Evolutionary conservation across 2,888 invertebrate species (phyloP).

Genomic region (Rhagonycha lutea): DNA sequence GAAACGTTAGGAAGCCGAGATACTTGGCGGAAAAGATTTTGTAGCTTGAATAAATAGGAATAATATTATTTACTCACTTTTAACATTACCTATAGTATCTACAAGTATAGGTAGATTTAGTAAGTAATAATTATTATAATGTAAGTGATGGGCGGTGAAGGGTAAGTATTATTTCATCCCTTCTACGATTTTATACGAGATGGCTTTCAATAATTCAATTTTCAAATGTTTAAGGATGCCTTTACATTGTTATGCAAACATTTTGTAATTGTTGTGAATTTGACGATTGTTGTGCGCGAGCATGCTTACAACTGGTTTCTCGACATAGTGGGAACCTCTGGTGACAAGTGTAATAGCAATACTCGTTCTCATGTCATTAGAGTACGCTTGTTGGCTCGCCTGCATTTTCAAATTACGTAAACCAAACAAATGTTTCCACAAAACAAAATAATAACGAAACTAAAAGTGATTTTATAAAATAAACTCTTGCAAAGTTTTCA

Average conservation of each 20-base stretch:
- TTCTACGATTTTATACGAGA: no score
- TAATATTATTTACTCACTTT: background rate
- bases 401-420: conserved; percentile 9
- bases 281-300: conserved; percentile 4
- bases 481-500: background rate
- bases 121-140: no score
- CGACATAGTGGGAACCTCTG: conserved; percentile 11
- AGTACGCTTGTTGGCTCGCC: conserved; percentile 2
- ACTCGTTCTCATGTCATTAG: conserved; percentile 10
- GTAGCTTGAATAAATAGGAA: background rate
- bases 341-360: conserved; percentile 15
- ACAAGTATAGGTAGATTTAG: no score
- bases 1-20: background rate
- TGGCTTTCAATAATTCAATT: background rate
- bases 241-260: background rate
- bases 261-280: background rate
- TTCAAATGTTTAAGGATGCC: background rate
- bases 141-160: no score
- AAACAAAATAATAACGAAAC: background rate
- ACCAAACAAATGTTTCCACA: background rate
- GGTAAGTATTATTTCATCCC: no score
- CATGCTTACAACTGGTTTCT: background rate
- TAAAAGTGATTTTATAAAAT: background rate
- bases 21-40: background rate
- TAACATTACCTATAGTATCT: background rate